These are phyloP conservation scores for Peromyscus maniculatus DNA, from an alignment of 2,113 vertebrate genomes.

Conservation along the genomic window DNA sequence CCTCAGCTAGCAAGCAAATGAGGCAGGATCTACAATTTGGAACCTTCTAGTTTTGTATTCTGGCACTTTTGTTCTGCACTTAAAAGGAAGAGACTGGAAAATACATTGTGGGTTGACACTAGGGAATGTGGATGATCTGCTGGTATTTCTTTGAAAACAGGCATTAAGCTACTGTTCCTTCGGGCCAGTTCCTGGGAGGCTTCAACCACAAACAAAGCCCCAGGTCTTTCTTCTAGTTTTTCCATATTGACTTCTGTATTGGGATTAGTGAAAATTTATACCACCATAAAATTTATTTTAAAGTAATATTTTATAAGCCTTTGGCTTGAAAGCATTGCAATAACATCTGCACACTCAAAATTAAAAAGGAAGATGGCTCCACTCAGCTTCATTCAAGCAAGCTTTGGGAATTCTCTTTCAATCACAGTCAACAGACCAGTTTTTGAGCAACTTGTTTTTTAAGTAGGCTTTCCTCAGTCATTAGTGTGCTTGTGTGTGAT, in stretches of 20 bases:
- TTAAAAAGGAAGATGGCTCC: slow-evolving; percentile 49
- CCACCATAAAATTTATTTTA: slow-evolving; percentile 69
- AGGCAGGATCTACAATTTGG: slow-evolving; percentile 21
- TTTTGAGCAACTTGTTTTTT: slow-evolving; percentile 49
- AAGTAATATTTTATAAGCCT: slow-evolving; percentile 64
- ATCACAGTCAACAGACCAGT: neutral
- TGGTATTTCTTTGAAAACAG: slow-evolving; percentile 75
- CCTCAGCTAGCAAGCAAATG: slow-evolving; percentile 14
- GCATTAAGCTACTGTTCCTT: slow-evolving; percentile 59
- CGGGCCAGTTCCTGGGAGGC: slow-evolving; percentile 51
- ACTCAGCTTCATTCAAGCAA: neutral
- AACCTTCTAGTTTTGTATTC: slow-evolving; percentile 67
- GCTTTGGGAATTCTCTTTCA: slow-evolving; percentile 13
- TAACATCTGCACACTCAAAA: slow-evolving; percentile 33
- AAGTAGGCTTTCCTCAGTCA: neutral
- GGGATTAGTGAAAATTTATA: slow-evolving; percentile 70
- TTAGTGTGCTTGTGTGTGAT: neutral
- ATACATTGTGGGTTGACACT: slow-evolving; percentile 66
- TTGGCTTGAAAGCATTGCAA: slow-evolving; percentile 66
- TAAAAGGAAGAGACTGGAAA: slow-evolving; percentile 72
- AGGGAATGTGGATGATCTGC: slow-evolving; percentile 59
- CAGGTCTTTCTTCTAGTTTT: slow-evolving; percentile 65
- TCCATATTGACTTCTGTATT: slow-evolving; percentile 65
- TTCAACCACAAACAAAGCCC: slow-evolving; percentile 62
- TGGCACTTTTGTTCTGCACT: slow-evolving; percentile 29